Conservation (phyloP, 2,888 invertebrate species). For the Boloria euphrosyne region DNA sequence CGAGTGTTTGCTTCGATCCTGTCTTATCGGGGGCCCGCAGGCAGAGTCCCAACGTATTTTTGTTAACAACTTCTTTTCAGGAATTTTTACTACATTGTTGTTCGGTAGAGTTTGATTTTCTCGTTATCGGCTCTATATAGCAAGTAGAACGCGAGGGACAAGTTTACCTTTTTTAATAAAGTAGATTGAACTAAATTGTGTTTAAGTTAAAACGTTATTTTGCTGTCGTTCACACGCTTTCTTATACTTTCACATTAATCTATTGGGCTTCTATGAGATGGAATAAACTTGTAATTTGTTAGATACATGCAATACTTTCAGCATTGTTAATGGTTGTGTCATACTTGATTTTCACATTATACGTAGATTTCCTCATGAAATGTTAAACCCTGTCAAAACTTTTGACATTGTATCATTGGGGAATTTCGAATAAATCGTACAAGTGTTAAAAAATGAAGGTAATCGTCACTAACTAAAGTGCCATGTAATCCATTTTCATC, state of each 20-base stretch:
- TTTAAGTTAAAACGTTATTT: slow-evolving; percentile 23
- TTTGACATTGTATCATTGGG: background rate
- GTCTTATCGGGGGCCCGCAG: slow-evolving; percentile 74
- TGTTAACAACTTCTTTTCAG: slow-evolving; percentile 78
- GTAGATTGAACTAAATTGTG: slow-evolving; percentile 27
- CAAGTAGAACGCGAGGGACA: slow-evolving; percentile 37
- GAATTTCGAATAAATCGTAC: slow-evolving; percentile 9
- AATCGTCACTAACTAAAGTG: slow-evolving; percentile 42
- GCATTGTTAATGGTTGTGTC: too few species aligned
- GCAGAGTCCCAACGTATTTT: slow-evolving; percentile 70
- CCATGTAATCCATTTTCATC: slow-evolving; percentile 46
- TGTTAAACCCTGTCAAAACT: background rate
- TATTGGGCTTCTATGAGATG: background rate
- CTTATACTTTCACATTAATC: background rate
- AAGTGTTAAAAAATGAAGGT: slow-evolving; percentile 26
- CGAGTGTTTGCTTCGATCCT: slow-evolving; percentile 62
- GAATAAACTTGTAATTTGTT: background rate
- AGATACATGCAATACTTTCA: too few species aligned
- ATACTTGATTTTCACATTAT: too few species aligned
- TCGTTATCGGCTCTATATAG: slow-evolving; percentile 45
- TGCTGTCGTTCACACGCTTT: slow-evolving; percentile 12
- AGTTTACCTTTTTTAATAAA: slow-evolving; percentile 37
- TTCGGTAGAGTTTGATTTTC: slow-evolving; percentile 63
- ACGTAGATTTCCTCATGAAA: background rate
- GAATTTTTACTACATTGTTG: slow-evolving; percentile 65